phyloP scores from a whole-genome alignment of 1,140 invertebrate genomes.

The Conus betulinus region DNA sequence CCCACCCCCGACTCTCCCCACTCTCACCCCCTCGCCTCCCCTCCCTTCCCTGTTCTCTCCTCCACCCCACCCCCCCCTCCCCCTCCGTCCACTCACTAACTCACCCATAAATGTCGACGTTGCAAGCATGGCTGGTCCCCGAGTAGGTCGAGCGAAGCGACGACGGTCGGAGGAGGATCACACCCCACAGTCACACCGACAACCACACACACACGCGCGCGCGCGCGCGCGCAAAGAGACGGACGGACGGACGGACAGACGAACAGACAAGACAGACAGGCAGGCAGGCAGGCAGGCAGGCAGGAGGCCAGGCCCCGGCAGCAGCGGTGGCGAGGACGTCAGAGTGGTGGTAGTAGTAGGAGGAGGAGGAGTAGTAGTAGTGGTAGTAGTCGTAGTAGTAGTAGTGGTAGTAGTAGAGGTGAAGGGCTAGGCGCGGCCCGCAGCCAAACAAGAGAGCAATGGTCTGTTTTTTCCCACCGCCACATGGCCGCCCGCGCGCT shows the following conservation, averaged over 20 bases:
- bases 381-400: neutral
- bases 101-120: conserved; percentile 20
- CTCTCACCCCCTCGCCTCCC: too few relatives aligned
- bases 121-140: conserved; percentile 1
- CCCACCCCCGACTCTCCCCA: too few relatives aligned
- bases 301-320: neutral
- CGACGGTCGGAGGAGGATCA: neutral
- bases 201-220: neutral
- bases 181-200: neutral
- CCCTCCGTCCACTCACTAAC: neutral
- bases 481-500: conserved; percentile 2
- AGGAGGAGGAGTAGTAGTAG: neutral
- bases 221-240: neutral
- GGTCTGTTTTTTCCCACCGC: neutral
- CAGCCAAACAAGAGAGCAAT: neutral
- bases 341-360: neutral
- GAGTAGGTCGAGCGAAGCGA: conserved; percentile 5
- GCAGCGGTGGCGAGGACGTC: neutral
- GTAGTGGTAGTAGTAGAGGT: neutral
- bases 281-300: neutral
- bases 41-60: too few relatives aligned
- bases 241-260: conserved; percentile 8
- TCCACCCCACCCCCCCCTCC: too few relatives aligned
- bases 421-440: neutral
- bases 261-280: neutral